Conservation (phyloP, 2,888 invertebrate species). For the Xanthia icteritia region DNA sequence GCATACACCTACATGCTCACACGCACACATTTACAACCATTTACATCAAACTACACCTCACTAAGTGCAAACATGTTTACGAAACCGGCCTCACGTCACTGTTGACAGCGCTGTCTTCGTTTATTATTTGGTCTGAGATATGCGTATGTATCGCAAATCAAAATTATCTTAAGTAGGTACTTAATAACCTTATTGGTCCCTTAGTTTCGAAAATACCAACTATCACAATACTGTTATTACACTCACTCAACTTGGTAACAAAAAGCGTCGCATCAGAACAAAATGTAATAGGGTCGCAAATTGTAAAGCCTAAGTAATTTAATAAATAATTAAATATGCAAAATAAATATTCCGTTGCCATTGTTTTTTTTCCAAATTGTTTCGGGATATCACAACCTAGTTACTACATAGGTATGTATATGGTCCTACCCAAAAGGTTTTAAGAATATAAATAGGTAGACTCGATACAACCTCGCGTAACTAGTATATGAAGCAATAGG, state of each 20-base stretch:
- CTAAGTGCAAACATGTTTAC: too few relatives aligned
- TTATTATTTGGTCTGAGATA: too few relatives aligned
- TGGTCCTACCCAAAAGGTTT: slow-evolving; percentile 4
- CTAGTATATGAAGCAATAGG: slow-evolving; percentile 58
- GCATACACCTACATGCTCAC: too few relatives aligned
- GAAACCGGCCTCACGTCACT: too few relatives aligned
- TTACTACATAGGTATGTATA: background rate
- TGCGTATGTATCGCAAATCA: slow-evolving; percentile 12
- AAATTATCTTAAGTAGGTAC: slow-evolving; percentile 14
- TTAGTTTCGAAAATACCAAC: slow-evolving; percentile 23
- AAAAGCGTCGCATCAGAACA: slow-evolving; percentile 8
- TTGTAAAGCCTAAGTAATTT: background rate
- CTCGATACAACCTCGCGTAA: slow-evolving; percentile 29
- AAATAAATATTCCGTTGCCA: slow-evolving; percentile 36
- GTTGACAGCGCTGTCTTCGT: too few relatives aligned
- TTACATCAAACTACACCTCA: too few relatives aligned
- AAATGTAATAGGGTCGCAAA: background rate
- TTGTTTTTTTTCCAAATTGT: slow-evolving; percentile 2
- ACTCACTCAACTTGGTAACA: slow-evolving; percentile 9
- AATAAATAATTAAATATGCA: slow-evolving; percentile 16
- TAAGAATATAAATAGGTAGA: slow-evolving; percentile 12
- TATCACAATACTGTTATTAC: slow-evolving; percentile 26
- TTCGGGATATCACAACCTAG: slow-evolving; percentile 22
- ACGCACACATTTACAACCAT: too few relatives aligned
- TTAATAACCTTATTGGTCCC: slow-evolving; percentile 48